Percentiles rank a stretch among this genome's conserved stretches.
Conservation (phyloP, 2,888 invertebrate species). For the Megalurothrips usitatus region DNA sequence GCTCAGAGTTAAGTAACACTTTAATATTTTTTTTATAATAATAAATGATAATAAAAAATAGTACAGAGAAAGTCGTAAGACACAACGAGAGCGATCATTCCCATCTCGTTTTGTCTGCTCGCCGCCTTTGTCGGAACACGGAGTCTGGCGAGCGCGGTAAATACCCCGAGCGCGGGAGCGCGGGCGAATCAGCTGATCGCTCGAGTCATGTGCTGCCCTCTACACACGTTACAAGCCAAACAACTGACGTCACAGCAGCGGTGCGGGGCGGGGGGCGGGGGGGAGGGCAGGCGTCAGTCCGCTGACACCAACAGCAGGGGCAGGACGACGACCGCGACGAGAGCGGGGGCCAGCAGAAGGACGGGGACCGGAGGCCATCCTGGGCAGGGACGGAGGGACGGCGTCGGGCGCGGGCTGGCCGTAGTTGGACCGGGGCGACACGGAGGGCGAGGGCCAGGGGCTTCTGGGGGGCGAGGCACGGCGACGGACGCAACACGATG, state of each 20-base stretch:
- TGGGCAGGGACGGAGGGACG: not conserved
- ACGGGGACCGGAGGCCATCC: not conserved
- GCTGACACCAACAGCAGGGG: not conserved
- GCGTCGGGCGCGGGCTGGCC: not conserved
- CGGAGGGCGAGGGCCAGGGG: not conserved
- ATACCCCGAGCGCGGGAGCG: no score
- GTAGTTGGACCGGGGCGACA: not conserved
- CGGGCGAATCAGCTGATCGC: not conserved
- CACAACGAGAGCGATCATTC: no score
- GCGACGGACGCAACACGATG: constrained; percentile 51
- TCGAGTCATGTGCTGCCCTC: not conserved
- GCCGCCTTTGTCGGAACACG: no score
- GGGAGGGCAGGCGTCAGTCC: not conserved
- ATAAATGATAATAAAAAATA: no score
- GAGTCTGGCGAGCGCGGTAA: no score
- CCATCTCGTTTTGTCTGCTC: no score
- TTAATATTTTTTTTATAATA: no score
- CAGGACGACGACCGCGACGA: not conserved
- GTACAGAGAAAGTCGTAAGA: no score
- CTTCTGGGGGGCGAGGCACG: not conserved
- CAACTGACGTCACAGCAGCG: constrained; percentile 3
- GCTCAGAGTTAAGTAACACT: no score
- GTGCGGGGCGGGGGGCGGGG: not conserved
- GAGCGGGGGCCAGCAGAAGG: not conserved
- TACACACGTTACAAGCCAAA: constrained; percentile 4